These are phyloP conservation scores for Pyrocephalus nanus DNA, from an alignment of 2,797 vertebrate genomes.

Conservation along the genomic window DNA sequence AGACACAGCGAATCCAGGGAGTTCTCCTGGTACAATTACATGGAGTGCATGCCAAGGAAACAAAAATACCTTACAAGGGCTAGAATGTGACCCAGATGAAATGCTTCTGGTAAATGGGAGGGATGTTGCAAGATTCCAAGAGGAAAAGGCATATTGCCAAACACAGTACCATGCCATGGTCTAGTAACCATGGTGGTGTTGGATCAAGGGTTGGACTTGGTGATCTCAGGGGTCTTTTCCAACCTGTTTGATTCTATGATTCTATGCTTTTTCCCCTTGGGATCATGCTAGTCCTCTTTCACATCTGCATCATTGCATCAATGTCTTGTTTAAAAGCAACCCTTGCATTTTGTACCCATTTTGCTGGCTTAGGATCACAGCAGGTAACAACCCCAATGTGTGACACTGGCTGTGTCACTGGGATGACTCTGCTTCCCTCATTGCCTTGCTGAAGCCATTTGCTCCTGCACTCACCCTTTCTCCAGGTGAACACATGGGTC, in stretches of 20 bases:
- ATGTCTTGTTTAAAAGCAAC: fast-evolving
- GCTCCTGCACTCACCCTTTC: slow-evolving; percentile 74
- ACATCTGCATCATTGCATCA: neutral
- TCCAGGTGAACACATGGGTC: slow-evolving; percentile 82
- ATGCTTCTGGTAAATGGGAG: neutral
- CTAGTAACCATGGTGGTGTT: no score
- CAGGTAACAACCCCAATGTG: neutral
- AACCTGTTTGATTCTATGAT: no score
- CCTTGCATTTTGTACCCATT: neutral
- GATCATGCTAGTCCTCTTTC: neutral
- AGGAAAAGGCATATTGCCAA: neutral
- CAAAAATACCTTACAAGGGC: neutral
- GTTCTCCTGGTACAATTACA: neutral
- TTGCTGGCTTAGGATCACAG: neutral
- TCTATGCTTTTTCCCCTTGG: neutral
- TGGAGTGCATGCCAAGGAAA: fast-evolving
- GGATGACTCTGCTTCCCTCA: neutral
- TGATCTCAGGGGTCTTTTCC: no score
- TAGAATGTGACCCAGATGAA: neutral
- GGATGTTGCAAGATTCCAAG: neutral
- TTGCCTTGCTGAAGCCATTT: neutral
- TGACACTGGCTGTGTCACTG: neutral
- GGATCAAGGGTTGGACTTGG: no score
- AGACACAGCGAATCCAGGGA: neutral
- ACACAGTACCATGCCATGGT: neutral